Conservation (phyloP, 92 coral and sea anemone genomes). For the Porites lobata region DNA sequence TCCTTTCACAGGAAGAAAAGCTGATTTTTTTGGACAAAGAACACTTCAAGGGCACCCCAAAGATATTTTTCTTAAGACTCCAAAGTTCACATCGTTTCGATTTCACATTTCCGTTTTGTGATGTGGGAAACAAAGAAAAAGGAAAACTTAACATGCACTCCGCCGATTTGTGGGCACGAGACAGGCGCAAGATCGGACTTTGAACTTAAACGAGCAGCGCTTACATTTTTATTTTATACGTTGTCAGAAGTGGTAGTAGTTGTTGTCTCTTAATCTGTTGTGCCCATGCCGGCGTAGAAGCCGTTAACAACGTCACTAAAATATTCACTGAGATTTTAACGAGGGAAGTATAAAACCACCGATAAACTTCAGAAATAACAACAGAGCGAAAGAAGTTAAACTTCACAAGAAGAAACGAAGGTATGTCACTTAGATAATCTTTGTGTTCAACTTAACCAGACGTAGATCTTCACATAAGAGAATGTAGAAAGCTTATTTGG, state of each 20-base stretch:
- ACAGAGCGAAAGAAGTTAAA: not conserved
- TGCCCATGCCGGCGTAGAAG: not conserved
- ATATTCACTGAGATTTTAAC: too few relatives aligned
- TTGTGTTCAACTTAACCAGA: not conserved
- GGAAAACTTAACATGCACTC: not conserved
- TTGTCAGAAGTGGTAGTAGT: not conserved
- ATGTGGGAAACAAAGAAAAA: not conserved
- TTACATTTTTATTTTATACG: not conserved
- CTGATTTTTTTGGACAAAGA: too few relatives aligned
- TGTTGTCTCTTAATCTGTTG: not conserved
- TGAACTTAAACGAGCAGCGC: not conserved
- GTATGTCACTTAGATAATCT: not conserved
- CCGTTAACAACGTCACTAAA: not conserved
- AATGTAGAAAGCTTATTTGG: not conserved
- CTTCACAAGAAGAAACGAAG: not conserved
- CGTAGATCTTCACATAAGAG: not conserved
- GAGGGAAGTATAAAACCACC: not conserved
- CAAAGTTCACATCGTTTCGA: constrained; percentile 12
- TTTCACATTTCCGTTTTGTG: constrained; percentile 13
- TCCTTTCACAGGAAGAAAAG: too few relatives aligned
- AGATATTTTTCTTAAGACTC: not conserved
- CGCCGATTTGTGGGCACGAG: not conserved
- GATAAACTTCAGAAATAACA: not conserved
- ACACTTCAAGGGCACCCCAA: too few relatives aligned
- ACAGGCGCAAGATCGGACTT: not conserved